A percentile compares a stretch with the other conserved stretches of the same genome.
Conservation (phyloP, 2,888 invertebrate species). For the Spilarctia lutea region DNA sequence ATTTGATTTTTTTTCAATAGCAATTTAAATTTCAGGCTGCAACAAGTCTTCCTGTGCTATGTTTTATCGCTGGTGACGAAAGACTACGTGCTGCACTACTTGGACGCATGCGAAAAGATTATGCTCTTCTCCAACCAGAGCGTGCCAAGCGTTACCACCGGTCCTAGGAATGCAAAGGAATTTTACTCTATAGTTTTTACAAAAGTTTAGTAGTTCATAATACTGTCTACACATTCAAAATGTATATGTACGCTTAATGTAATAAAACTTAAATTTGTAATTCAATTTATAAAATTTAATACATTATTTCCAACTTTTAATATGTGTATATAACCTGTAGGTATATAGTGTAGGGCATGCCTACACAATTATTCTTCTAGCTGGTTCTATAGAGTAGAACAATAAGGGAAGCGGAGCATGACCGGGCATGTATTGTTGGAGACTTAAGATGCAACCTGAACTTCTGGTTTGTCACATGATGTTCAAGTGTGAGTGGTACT, state of each 20-base stretch:
- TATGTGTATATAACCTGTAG: conserved; percentile 13
- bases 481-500: conserved; percentile 22
- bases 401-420: conserved; percentile 65
- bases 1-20: no score
- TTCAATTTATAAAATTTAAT: conserved; percentile 15
- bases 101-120: conserved; percentile 82
- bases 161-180: conserved; percentile 21
- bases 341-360: neutral
- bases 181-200: neutral
- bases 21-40: conserved; percentile 72
- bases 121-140: conserved; percentile 77
- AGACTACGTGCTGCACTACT: conserved; percentile 81
- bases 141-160: conserved; percentile 69
- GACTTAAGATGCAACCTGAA: conserved; percentile 59
- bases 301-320: neutral
- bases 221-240: conserved; percentile 37
- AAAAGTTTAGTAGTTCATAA: conserved; percentile 17
- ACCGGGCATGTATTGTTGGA: conserved; percentile 58
- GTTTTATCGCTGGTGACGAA: conserved; percentile 79
- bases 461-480: conserved; percentile 42
- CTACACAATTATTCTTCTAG: conserved; percentile 18
- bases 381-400: conserved; percentile 32
- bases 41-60: conserved; percentile 81
- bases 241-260: conserved; percentile 37
- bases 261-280: conserved; percentile 31